These are phyloP conservation scores for Heliocidaris tuberculata DNA, from an alignment of 35 echinoderm and acorn worm genomes.

Conservation along the genomic window DNA sequence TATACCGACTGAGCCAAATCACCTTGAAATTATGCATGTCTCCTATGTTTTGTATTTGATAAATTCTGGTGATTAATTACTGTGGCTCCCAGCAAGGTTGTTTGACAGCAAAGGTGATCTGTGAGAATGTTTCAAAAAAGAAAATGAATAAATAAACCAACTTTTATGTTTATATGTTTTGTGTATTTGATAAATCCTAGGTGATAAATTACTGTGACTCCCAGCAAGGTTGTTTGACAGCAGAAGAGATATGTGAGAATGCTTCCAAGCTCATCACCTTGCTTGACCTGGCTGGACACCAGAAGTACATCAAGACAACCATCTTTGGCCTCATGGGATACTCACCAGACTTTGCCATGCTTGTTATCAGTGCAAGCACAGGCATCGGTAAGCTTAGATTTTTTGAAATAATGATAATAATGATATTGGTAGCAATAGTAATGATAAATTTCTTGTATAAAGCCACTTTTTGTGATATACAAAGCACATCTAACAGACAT, in stretches of 20 bases:
- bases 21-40: not conserved
- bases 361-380: constrained; percentile 95
- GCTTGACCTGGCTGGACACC: constrained; percentile 96
- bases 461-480: not conserved
- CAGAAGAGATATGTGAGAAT: constrained; percentile 91
- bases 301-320: constrained; percentile 99
- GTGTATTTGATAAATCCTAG: not conserved
- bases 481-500: not conserved
- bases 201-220: constrained; percentile 93
- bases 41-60: not conserved
- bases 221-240: constrained; percentile 89
- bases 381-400: constrained; percentile 74
- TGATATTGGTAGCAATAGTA: not conserved
- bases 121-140: constrained; percentile 80
- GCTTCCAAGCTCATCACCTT: constrained; percentile 94
- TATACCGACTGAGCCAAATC: not conserved
- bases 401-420: not conserved
- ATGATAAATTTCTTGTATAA: not conserved
- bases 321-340: constrained; percentile 92
- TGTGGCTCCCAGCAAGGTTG: constrained; percentile 86
- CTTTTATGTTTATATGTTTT: constrained; percentile 7
- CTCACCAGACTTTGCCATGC: constrained; percentile 96
- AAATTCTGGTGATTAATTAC: constrained; percentile 68
- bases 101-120: constrained; percentile 87
- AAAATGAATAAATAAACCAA: not conserved